These are phyloP conservation scores for Triops longicaudatus DNA, from an alignment of 1,140 invertebrate species.

Conservation along the genomic window DNA sequence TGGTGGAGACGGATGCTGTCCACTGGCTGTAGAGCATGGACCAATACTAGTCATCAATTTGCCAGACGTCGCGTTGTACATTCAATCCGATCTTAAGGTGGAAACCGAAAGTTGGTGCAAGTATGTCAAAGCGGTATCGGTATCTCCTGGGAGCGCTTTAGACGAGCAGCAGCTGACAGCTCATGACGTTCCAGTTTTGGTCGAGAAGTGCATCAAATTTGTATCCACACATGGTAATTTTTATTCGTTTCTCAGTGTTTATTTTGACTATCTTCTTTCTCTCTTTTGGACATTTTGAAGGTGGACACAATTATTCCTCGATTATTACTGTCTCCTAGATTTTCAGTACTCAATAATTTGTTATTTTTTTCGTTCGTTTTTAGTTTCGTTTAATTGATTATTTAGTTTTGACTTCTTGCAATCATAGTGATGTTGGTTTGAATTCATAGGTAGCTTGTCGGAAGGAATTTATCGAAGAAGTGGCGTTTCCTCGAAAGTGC, in stretches of 20 bases:
- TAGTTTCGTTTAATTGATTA: too few relatives aligned
- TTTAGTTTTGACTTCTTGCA: too few relatives aligned
- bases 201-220: constrained; percentile 84
- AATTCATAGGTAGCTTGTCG: constrained; percentile 57
- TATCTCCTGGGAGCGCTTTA: constrained; percentile 62
- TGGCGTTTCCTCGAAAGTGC: constrained; percentile 64
- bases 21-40: constrained; percentile 40
- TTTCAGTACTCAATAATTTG: too few relatives aligned
- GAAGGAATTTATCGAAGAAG: constrained; percentile 77
- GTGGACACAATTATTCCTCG: too few relatives aligned
- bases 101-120: constrained; percentile 53
- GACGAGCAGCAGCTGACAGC: constrained; percentile 76
- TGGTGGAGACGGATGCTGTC: constrained; percentile 47
- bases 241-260: neutral
- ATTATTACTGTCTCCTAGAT: too few relatives aligned
- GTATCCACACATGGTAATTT: constrained; percentile 67
- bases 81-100: constrained; percentile 51
- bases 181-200: constrained; percentile 75
- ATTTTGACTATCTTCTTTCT: too few relatives aligned
- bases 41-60: constrained; percentile 57
- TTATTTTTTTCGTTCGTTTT: too few relatives aligned
- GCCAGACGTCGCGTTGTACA: constrained; percentile 52
- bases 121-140: constrained; percentile 59
- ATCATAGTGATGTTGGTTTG: neutral
- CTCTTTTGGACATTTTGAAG: too few relatives aligned